Conservation (phyloP, 2,113 vertebrate genomes). For the Typhlomys cinereus region DNA sequence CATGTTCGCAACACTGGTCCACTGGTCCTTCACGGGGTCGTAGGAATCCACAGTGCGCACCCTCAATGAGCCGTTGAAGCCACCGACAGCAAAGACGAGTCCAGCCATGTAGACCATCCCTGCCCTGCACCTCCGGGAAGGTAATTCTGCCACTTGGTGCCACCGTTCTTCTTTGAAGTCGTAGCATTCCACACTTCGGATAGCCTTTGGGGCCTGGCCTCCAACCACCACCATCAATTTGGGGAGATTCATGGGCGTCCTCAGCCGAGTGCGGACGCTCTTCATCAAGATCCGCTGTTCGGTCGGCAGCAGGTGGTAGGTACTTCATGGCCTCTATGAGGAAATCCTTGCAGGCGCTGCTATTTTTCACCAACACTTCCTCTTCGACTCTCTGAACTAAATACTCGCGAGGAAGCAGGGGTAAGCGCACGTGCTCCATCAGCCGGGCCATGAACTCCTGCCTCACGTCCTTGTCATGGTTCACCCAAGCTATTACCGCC, state of each 20-base stretch:
- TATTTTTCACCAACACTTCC: slow-evolving; percentile 97
- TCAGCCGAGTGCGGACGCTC: slow-evolving; percentile 93
- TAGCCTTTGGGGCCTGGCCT: slow-evolving; percentile 98
- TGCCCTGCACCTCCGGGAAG: slow-evolving; percentile 97
- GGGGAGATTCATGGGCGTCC: slow-evolving; percentile 90
- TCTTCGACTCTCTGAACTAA: slow-evolving; percentile 99
- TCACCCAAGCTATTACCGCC: slow-evolving; percentile 97
- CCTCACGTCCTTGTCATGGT: slow-evolving; percentile 96
- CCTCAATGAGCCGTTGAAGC: slow-evolving; percentile 96
- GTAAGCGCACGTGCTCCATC: slow-evolving; percentile 98
- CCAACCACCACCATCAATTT: slow-evolving; percentile 99
- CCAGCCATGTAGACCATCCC: slow-evolving; percentile 96
- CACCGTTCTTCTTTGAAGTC: slow-evolving; percentile 98
- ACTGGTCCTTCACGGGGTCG: slow-evolving; percentile 95
- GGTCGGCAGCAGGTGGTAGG: slow-evolving; percentile 95
- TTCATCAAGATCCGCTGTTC: slow-evolving; percentile 97
- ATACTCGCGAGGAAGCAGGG: slow-evolving; percentile 97
- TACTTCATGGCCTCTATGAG: slow-evolving; percentile 99
- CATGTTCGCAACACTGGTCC: slow-evolving; percentile 97
- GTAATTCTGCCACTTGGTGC: slow-evolving; percentile 98
- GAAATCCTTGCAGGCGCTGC: slow-evolving; percentile 99
- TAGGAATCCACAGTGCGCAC: slow-evolving; percentile 98
- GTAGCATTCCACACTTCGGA: slow-evolving; percentile 98
- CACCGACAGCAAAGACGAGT: slow-evolving; percentile 96
- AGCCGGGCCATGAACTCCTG: slow-evolving; percentile 98